Conservation (phyloP, 2,888 invertebrate genomes). For the Idaea biselata region DNA sequence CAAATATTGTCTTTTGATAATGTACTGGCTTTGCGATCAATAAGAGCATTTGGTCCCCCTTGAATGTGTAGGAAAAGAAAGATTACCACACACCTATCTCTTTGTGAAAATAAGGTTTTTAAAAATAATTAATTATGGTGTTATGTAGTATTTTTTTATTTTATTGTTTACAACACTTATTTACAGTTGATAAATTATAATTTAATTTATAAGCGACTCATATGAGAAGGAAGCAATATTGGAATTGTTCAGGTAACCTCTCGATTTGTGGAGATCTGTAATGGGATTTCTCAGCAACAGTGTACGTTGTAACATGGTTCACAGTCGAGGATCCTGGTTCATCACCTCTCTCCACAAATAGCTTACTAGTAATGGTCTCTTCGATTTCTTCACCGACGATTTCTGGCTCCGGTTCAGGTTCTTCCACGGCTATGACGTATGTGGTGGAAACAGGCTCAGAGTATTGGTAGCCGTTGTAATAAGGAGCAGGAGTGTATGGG, state of each 20-base stretch:
- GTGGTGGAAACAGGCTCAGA: constrained; percentile 51
- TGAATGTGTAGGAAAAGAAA: too few relatives aligned
- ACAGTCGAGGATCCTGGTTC: constrained; percentile 64
- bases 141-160: constrained; percentile 9
- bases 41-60: too few relatives aligned
- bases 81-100: too few relatives aligned
- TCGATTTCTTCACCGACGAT: constrained; percentile 66
- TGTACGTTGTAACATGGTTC: constrained; percentile 69
- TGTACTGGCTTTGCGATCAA: too few relatives aligned
- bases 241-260: constrained; percentile 66
- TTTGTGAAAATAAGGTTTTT: not conserved
- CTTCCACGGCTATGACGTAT: constrained; percentile 44
- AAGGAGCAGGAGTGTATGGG: constrained; percentile 52
- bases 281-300: constrained; percentile 65
- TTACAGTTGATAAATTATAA: constrained; percentile 12
- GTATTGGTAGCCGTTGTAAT: constrained; percentile 48
- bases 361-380: constrained; percentile 63
- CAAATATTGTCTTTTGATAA: too few relatives aligned
- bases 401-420: constrained; percentile 56
- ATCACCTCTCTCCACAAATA: constrained; percentile 59
- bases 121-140: not conserved
- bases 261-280: constrained; percentile 64
- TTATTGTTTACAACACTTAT: constrained; percentile 18
- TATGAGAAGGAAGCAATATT: constrained; percentile 64
- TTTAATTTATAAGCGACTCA: constrained; percentile 30